Percentiles rank a stretch among this genome's conserved stretches.
Conservation (phyloP, 2,113 vertebrate species). For the Microcebus lehilahytsara region DNA sequence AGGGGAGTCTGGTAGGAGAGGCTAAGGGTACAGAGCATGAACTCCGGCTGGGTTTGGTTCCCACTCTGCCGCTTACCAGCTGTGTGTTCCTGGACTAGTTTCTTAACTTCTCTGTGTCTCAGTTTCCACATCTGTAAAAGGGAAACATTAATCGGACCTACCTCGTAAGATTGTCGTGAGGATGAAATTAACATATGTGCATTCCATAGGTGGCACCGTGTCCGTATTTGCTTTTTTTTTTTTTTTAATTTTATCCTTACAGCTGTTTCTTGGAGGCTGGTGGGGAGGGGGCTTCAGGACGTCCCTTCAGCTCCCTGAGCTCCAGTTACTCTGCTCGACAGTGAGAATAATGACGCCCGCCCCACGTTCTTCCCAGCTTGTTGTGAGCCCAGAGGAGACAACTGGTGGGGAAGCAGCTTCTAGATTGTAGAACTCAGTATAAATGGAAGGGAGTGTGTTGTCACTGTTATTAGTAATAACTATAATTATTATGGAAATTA, state of each 20-base stretch:
- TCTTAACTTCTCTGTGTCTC: background rate
- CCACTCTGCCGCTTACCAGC: background rate
- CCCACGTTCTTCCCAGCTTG: background rate
- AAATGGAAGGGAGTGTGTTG: slow-evolving; percentile 50
- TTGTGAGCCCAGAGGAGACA: background rate
- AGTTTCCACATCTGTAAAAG: background rate
- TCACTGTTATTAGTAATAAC: slow-evolving; percentile 64
- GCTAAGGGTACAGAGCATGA: background rate
- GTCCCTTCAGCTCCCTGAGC: slow-evolving; percentile 44
- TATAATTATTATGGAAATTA: slow-evolving; percentile 77
- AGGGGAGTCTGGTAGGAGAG: background rate
- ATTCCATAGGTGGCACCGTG: fast-evolving
- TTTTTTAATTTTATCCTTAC: background rate
- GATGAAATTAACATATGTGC: background rate
- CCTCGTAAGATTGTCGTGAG: background rate
- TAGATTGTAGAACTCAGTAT: background rate
- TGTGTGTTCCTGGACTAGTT: background rate
- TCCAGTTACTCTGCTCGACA: slow-evolving; percentile 35
- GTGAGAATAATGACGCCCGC: slow-evolving; percentile 31
- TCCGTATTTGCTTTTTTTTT: background rate
- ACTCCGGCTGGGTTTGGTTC: background rate
- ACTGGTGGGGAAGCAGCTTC: background rate
- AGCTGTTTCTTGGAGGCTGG: background rate
- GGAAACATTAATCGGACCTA: background rate
- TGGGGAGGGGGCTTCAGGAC: slow-evolving; percentile 29